Evolutionary conservation across 2,113 vertebrate species (phyloP).

Genomic region (Otolemur garnettii): DNA sequence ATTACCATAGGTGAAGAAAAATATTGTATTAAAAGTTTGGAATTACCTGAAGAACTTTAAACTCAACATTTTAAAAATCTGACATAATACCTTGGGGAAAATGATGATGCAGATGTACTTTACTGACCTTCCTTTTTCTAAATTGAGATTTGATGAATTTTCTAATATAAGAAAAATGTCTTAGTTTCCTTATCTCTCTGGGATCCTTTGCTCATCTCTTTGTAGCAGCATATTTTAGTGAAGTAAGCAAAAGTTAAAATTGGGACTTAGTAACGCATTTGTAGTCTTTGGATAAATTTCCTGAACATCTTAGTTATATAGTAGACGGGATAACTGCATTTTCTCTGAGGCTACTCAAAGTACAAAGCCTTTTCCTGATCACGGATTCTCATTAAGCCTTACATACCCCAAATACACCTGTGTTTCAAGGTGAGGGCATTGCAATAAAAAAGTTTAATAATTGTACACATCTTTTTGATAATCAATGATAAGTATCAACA

Average conservation of each 20-base stretch:
- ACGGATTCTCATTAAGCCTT: background rate
- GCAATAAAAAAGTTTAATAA: background rate
- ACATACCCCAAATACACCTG: background rate
- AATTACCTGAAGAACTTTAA: conserved; percentile 65
- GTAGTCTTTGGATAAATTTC: background rate
- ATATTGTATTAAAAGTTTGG: conserved; percentile 74
- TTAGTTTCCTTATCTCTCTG: background rate
- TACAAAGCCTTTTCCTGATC: background rate
- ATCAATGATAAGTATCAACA: background rate
- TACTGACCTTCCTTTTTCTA: conserved; percentile 52
- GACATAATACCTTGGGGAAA: conserved; percentile 33
- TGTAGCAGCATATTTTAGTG: background rate
- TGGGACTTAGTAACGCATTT: background rate
- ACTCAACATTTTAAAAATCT: background rate
- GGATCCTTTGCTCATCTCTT: conserved; percentile 15
- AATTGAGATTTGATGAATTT: conserved; percentile 56
- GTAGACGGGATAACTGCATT: background rate
- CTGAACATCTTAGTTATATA: conserved; percentile 23
- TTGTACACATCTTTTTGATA: background rate
- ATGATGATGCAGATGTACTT: conserved; percentile 32
- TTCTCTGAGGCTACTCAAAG: background rate
- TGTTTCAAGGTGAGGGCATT: background rate
- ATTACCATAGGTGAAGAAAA: conserved; percentile 68
- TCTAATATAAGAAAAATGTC: conserved; percentile 42
- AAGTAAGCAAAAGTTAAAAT: conserved; percentile 17